A percentile compares a stretch with the other conserved stretches of the same genome.
These are phyloP conservation scores for Pilophorus perplexus DNA, from an alignment of 2,888 invertebrate species.

Conservation along the genomic window DNA sequence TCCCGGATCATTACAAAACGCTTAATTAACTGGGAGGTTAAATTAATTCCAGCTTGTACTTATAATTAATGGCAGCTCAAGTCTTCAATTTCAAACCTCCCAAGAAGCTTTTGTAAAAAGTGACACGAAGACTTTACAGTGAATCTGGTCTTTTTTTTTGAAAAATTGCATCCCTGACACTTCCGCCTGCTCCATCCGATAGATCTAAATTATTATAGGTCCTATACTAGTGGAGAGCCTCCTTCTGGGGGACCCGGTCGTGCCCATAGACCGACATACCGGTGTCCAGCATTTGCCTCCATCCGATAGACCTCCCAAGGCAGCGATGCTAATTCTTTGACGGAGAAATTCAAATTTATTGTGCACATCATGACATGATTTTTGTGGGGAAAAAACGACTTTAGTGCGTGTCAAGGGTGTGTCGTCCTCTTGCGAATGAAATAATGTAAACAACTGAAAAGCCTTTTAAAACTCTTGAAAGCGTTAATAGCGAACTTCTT, in stretches of 20 bases:
- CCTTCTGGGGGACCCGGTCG: no score
- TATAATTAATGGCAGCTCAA: background rate
- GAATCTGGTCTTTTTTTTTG: background rate
- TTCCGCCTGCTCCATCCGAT: no score
- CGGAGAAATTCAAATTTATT: conserved; percentile 9
- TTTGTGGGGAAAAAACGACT: conserved; percentile 13
- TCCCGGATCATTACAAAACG: background rate
- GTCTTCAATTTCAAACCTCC: no score
- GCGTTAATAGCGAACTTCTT: conserved; percentile 17
- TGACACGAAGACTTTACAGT: background rate
- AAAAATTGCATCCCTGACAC: background rate
- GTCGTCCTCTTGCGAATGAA: no score
- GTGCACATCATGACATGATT: conserved; percentile 3
- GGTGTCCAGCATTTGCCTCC: no score
- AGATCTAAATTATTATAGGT: no score
- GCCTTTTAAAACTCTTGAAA: conserved; percentile 4
- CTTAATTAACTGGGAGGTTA: background rate
- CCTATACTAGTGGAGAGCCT: no score
- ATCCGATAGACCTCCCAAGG: conserved; percentile 1
- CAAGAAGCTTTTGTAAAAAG: background rate
- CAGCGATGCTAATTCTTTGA: conserved; percentile 7
- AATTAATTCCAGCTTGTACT: conserved; percentile 1
- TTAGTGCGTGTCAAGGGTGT: no score
- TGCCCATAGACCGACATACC: no score
- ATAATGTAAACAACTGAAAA: no score